phyloP scores from a whole-genome alignment of 2,797 vertebrate genomes.

The Microctenopoma steveboyesi region DNA sequence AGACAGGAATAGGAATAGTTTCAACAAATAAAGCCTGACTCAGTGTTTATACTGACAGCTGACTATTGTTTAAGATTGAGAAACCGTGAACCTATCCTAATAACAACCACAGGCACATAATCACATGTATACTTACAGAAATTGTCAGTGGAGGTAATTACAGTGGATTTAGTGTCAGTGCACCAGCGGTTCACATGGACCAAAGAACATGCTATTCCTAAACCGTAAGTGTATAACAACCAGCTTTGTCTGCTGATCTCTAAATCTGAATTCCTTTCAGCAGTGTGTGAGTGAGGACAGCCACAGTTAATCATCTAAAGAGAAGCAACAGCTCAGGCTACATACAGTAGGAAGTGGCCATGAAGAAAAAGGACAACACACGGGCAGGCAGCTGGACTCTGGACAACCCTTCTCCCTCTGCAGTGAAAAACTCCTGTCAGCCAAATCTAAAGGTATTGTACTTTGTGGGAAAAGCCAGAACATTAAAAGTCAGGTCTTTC shows the following conservation, averaged over 20 bases:
- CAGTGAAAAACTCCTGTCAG: slow-evolving; percentile 69
- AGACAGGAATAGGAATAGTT: too few relatives aligned
- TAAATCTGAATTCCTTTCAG: slow-evolving; percentile 28
- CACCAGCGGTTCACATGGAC: neutral
- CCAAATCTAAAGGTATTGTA: slow-evolving; percentile 89
- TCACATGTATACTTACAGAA: neutral
- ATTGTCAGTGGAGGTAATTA: neutral
- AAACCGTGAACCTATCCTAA: neutral
- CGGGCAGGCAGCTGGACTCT: slow-evolving; percentile 72
- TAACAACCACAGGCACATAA: neutral
- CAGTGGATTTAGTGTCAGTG: neutral
- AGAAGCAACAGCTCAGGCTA: slow-evolving; percentile 74
- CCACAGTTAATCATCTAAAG: slow-evolving; percentile 69
- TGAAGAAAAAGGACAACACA: slow-evolving; percentile 76
- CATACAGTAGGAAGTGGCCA: slow-evolving; percentile 36
- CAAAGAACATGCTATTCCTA: neutral
- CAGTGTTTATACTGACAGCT: too few relatives aligned
- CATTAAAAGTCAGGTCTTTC: too few relatives aligned
- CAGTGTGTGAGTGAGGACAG: slow-evolving; percentile 57
- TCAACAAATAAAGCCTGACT: too few relatives aligned
- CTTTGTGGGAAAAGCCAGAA: too few relatives aligned
- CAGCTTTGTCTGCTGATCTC: slow-evolving; percentile 7
- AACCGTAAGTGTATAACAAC: neutral
- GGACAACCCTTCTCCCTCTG: slow-evolving; percentile 43
- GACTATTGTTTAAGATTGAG: neutral